Evolutionary conservation across 2,113 vertebrate species (phyloP), one percentile per base, ranked within the genome.

Genomic region (Coptodon rendalli): DNA sequence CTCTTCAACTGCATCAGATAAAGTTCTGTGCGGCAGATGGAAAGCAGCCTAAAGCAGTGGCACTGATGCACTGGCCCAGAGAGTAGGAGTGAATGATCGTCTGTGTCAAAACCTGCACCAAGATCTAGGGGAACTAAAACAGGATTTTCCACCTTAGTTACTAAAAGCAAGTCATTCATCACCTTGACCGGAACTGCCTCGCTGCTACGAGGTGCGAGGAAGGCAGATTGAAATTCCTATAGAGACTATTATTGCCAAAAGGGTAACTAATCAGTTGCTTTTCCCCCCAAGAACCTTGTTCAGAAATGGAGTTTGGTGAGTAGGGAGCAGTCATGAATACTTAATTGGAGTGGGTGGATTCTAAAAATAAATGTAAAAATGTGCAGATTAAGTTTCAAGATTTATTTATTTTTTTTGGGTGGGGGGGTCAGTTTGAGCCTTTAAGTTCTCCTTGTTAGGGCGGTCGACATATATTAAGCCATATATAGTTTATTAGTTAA

Each of bases 21-120:
- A 76, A 89, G 86, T 83, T 86, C 6, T 79, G 78, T 86, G 79
- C 40, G 34, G 83, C 79, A 82, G 57, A 90, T 83, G 78, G 68
- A 76, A 87, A 81, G 86, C 82, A 82, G 92, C 93, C 89, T 87
- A 81, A 81, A 89, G 90, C 89, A 79, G 87, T 82, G 85, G 85
- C 88, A 83, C 66, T 63, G 91, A 84, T 88, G 87, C 80, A 73
- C 68, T 86, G 87, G 80, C 89, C 85, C 81, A 73, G 81, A 90
- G 88, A 84, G 91, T 89, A 81, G 87, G 89, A 92, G 92, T 91
- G 92, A 93, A 87, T 84, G 91, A 94, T 92, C 54, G 34, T 68
- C 86, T 63, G 87, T 92, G 88, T 93, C 87, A 90, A 90, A 90
- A 90, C 83, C 86, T 71, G 83, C 86, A 91, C 81, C 36, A 63